A percentile compares a stretch with the other conserved stretches of the same genome.
These are phyloP conservation scores for Nezara viridula DNA, from an alignment of 2,888 invertebrate species.

Conservation along the genomic window DNA sequence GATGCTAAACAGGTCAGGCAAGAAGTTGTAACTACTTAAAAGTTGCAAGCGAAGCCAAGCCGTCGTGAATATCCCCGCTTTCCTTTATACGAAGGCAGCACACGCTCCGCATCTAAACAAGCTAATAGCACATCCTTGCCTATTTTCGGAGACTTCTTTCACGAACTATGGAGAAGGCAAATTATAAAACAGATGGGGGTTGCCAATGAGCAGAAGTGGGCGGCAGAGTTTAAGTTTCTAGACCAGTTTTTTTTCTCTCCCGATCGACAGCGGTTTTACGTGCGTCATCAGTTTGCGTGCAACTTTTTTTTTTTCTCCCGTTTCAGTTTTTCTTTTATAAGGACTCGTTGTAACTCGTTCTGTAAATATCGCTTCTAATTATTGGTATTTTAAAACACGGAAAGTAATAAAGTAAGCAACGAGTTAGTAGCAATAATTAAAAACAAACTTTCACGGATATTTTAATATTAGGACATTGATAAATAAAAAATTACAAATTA, in stretches of 20 bases:
- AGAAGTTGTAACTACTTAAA: neutral
- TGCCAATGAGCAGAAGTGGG: neutral
- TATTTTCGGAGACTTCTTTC: neutral
- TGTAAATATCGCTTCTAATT: neutral
- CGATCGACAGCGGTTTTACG: conserved; percentile 30
- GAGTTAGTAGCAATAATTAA: neutral
- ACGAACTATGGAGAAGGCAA: neutral
- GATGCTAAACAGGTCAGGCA: neutral
- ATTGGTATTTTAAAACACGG: neutral
- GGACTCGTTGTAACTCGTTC: neutral
- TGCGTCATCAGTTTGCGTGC: conserved; percentile 37
- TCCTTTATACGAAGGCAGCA: neutral
- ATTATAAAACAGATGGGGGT: conserved; percentile 19
- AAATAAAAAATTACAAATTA: no score
- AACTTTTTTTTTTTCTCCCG: neutral
- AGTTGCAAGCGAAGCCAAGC: neutral
- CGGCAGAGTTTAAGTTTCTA: conserved; percentile 42
- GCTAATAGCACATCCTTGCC: neutral
- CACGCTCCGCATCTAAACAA: neutral
- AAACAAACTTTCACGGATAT: no score
- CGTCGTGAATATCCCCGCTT: neutral
- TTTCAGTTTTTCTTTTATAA: conserved; percentile 36
- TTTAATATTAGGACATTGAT: no score
- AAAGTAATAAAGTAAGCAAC: neutral
- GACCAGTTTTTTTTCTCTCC: conserved; percentile 15